phyloP scores from a whole-genome alignment of 1,140 invertebrate species.

The Platorchestia sp. region DNA sequence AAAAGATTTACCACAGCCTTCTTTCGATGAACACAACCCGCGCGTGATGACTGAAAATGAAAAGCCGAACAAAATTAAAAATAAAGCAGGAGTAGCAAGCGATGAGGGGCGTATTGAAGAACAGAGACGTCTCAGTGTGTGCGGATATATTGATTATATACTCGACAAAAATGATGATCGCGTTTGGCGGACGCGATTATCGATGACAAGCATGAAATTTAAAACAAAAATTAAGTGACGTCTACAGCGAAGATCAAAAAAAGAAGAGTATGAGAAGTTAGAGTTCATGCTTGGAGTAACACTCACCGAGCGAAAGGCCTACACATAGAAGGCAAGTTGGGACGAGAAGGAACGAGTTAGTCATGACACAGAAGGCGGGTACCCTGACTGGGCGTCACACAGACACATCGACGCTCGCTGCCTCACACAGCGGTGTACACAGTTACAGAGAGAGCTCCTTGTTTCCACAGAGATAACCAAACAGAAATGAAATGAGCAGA shows the following conservation, averaged over 20 bases:
- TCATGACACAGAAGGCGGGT: background rate
- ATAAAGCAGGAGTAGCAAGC: background rate
- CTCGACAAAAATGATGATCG: too few relatives aligned
- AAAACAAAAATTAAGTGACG: background rate
- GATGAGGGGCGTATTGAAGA: background rate
- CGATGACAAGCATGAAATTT: background rate
- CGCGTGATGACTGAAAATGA: background rate
- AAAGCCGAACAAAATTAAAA: background rate
- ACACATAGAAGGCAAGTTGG: conserved; percentile 51
- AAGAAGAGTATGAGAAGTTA: background rate
- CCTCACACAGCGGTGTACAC: background rate
- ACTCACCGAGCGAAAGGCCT: conserved; percentile 52
- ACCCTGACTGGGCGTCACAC: background rate
- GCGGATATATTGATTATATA: background rate
- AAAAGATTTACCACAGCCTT: background rate
- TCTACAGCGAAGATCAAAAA: background rate
- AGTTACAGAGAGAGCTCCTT: background rate
- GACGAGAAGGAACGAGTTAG: conserved; percentile 40
- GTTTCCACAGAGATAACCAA: background rate
- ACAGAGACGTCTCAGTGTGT: background rate
- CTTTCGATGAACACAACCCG: background rate
- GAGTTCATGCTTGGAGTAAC: conserved; percentile 23
- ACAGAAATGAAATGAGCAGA: background rate
- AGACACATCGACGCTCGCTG: background rate
- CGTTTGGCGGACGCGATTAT: background rate